Conservation (phyloP, 2,888 invertebrate genomes). For the Monopis laevigella region DNA sequence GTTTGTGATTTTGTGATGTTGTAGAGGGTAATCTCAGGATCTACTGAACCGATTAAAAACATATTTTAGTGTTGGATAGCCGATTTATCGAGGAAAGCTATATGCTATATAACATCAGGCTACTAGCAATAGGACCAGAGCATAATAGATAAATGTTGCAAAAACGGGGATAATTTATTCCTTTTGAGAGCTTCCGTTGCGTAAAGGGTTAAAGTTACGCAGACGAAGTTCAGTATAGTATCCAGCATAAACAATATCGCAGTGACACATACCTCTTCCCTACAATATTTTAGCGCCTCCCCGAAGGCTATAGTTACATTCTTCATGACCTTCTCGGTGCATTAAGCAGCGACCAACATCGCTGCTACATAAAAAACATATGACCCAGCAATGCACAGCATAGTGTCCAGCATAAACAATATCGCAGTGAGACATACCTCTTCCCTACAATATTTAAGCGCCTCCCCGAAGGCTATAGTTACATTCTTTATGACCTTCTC, state of each 20-base stretch:
- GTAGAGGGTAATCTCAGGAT: no score
- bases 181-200: no score
- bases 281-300: background rate
- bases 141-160: no score
- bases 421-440: slow-evolving; percentile 30
- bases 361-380: background rate
- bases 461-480: slow-evolving; percentile 47
- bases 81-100: no score
- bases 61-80: no score
- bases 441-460: slow-evolving; percentile 45
- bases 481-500: slow-evolving; percentile 50
- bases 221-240: background rate
- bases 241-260: background rate
- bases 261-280: background rate
- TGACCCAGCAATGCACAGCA: background rate
- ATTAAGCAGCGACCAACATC: background rate
- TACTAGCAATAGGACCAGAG: no score
- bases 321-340: background rate
- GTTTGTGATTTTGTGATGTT: no score
- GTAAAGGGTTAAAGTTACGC: no score
- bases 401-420: background rate
- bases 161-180: no score
- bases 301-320: background rate
- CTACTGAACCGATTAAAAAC: no score
- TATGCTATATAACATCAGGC: no score